Evolutionary conservation across 2,888 invertebrate species (phyloP).

Genomic region (Netelia inedita): DNA sequence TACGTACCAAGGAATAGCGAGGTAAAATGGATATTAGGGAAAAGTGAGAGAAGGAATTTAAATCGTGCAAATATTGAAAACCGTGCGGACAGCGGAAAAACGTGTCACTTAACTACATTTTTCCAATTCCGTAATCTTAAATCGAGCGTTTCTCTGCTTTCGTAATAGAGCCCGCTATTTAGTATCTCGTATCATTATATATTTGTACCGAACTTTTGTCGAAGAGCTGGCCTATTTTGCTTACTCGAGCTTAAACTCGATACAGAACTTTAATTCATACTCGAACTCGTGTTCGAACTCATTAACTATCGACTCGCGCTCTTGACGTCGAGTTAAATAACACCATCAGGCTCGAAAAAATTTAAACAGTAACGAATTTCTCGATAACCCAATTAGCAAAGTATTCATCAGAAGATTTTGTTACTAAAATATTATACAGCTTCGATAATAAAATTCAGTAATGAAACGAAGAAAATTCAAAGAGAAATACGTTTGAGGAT

Average conservation of each 20-base stretch:
- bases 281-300: background rate
- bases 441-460: background rate
- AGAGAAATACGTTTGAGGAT: background rate
- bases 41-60: background rate
- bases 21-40: background rate
- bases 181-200: no score
- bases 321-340: background rate
- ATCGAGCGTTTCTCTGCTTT: no score
- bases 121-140: background rate
- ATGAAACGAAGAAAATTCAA: background rate
- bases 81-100: background rate
- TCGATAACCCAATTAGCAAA: no score
- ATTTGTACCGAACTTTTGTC: no score
- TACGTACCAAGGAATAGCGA: background rate
- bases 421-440: background rate
- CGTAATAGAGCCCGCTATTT: no score
- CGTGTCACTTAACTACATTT: background rate
- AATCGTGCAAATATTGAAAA: background rate
- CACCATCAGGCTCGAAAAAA: no score
- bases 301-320: background rate
- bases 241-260: background rate
- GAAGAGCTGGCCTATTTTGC: no score
- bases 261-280: background rate
- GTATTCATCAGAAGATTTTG: background rate
- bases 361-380: no score